These are phyloP conservation scores for Mystacornis crossleyi DNA, from an alignment of 2,113 vertebrate genomes.

Conservation along the genomic window DNA sequence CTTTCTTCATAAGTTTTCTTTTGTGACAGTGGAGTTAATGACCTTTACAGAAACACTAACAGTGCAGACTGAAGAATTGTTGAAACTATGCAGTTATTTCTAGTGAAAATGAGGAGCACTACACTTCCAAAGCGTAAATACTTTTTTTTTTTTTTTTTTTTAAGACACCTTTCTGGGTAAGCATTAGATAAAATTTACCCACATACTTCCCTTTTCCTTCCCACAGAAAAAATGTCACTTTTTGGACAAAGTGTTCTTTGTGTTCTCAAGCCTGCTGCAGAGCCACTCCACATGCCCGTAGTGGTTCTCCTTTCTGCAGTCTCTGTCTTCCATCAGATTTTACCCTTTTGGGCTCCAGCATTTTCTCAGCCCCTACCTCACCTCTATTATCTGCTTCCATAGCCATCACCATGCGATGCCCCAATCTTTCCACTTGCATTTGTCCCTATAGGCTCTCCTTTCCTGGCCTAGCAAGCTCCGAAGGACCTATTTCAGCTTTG, in stretches of 20 bases:
- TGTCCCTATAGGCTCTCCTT: not conserved
- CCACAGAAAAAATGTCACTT: not conserved
- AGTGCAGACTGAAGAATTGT: not conserved
- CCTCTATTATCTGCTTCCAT: not conserved
- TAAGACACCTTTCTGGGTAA: not conserved
- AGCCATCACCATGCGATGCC: rapidly evolving
- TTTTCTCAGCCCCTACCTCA: not conserved
- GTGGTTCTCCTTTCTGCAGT: not conserved
- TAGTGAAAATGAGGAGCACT: not conserved
- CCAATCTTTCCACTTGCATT: not conserved
- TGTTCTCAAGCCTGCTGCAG: not conserved
- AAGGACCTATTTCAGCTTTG: not conserved
- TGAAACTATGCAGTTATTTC: not conserved
- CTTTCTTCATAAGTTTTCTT: not conserved
- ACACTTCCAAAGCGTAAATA: not conserved
- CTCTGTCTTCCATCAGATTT: not conserved
- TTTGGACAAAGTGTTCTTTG: not conserved
- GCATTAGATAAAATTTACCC: not conserved
- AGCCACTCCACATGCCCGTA: not conserved
- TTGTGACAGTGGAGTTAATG: not conserved
- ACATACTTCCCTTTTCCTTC: not conserved
- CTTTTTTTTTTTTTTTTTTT: not conserved
- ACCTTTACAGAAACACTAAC: not conserved
- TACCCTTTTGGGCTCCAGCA: not conserved
- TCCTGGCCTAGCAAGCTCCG: not conserved